Base-by-base conservation (phyloP, 2,797 vertebrate genomes). In the Hydrolagus colliei region DNA sequence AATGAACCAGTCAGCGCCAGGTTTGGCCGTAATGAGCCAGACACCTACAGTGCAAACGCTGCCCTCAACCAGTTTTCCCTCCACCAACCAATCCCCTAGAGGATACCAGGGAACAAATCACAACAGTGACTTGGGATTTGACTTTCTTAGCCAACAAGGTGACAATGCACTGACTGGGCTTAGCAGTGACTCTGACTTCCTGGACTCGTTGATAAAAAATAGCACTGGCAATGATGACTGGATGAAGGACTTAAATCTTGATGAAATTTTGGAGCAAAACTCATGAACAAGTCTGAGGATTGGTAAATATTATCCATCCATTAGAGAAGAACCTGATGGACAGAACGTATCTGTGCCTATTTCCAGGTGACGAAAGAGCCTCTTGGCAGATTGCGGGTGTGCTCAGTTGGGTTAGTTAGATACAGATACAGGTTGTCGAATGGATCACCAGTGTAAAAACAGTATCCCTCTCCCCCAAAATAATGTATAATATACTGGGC, bases 191-290 rank as follows among this genome's bases (percentile, higher is more conserved):
- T 97, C 96, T 0, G 97, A 99, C 90, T 99, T 99, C 91, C 97
- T 99, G 75, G 98, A 99, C 90, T 98, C 97, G 14, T 92, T 99
- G 89, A 93, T 99, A 88, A 99, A 98, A 93, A 98, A 97, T 0
- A 97, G 97, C 88, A 96, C 97, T 86, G 96, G 96, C 86, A 98
- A 96, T 0, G 97, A 98, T 78, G 98, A 99, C 94, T 99, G 98
- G 98, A 99, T 99, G 97, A 98, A 98, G 93, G 98, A 99, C 89
- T 98, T 99, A 88, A 99, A 98, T 89, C 93, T 99, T 0, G 97
- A 99, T 89, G 97, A 99, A 92, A 99, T 99, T 91, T 93, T 99
- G 88, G 97, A 97, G n/a, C 94, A 94, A 89, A 96, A 97, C 88
- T 95, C 95, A 9, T 86, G 85, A 86, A 86, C 27, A 73, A 27